Evolutionary conservation across 2,797 vertebrate genomes (phyloP).

Genomic region (Xiphorhynchus erythropygius): DNA sequence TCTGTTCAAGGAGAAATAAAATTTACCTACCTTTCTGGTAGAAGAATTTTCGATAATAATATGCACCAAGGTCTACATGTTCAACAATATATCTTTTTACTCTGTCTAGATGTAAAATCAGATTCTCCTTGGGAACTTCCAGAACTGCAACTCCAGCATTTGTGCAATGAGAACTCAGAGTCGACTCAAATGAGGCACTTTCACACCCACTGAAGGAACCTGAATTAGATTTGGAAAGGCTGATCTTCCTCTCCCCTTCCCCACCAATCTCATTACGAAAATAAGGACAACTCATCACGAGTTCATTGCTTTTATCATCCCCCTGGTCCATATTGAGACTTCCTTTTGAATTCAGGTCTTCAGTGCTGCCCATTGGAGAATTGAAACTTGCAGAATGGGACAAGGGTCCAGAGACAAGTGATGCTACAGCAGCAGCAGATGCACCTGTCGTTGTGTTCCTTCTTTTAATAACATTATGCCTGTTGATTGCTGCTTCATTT

Average conservation of each 20-base stretch:
- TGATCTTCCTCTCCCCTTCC: slow-evolving; percentile 87
- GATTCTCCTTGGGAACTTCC: slow-evolving; percentile 90
- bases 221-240: slow-evolving; percentile 87
- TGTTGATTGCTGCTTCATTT: slow-evolving; percentile 87
- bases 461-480: slow-evolving; percentile 88
- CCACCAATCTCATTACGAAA: slow-evolving; percentile 95
- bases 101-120: slow-evolving; percentile 86
- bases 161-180: slow-evolving; percentile 89
- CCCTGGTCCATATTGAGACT: slow-evolving; percentile 88
- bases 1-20: not conserved
- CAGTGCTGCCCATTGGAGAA: slow-evolving; percentile 94
- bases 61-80: slow-evolving; percentile 93
- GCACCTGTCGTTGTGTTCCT: slow-evolving; percentile 95
- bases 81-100: slow-evolving; percentile 94
- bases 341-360: slow-evolving; percentile 91
- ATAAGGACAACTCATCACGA: slow-evolving; percentile 93
- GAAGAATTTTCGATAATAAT: slow-evolving; percentile 95
- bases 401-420: slow-evolving; percentile 88
- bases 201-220: slow-evolving; percentile 86
- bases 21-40: slow-evolving; percentile 88
- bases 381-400: slow-evolving; percentile 93
- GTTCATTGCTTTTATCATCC: slow-evolving; percentile 92
- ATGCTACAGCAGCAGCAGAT: slow-evolving; percentile 92
- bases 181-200: slow-evolving; percentile 86
- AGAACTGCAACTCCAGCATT: slow-evolving; percentile 94